These are phyloP conservation scores for Hemaris fuciformis DNA, from an alignment of 2,888 invertebrate species.

Conservation along the genomic window DNA sequence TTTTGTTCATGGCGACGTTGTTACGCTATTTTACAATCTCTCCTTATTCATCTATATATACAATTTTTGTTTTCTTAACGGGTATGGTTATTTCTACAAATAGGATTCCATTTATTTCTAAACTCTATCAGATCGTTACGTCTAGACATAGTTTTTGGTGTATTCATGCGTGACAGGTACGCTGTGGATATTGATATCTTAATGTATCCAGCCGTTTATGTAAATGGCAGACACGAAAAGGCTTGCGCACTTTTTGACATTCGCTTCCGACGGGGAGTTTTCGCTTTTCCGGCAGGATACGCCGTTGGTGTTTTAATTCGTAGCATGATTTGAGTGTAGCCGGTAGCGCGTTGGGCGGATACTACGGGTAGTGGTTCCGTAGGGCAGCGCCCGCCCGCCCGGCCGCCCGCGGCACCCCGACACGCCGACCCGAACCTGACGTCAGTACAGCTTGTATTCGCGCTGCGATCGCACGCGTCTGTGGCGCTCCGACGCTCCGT, in stretches of 20 bases:
- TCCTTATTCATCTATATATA: too few species aligned
- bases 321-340: slow-evolving; percentile 62
- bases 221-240: not conserved
- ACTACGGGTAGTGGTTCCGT: slow-evolving; percentile 58
- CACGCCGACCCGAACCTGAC: slow-evolving; percentile 40
- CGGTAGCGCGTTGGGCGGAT: slow-evolving; percentile 63
- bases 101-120: not conserved
- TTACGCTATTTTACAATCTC: too few species aligned
- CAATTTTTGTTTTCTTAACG: not conserved
- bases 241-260: not conserved
- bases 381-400: slow-evolving; percentile 41
- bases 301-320: slow-evolving; percentile 52
- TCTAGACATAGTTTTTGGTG: not conserved
- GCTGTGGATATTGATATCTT: not conserved
- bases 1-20: too few species aligned
- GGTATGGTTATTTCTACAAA: not conserved
- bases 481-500: slow-evolving; percentile 9
- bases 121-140: not conserved
- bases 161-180: not conserved
- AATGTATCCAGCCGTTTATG: too few species aligned
- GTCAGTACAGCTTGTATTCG: slow-evolving; percentile 65
- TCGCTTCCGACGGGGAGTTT: not conserved
- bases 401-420: slow-evolving; percentile 40
- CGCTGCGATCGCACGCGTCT: slow-evolving; percentile 41
- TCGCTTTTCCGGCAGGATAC: slow-evolving; percentile 25